Evolutionary conservation across 2,888 invertebrate genomes (phyloP), one percentile per base, ranked within the genome.

Genomic region (Liodrosophila aerea): DNA sequence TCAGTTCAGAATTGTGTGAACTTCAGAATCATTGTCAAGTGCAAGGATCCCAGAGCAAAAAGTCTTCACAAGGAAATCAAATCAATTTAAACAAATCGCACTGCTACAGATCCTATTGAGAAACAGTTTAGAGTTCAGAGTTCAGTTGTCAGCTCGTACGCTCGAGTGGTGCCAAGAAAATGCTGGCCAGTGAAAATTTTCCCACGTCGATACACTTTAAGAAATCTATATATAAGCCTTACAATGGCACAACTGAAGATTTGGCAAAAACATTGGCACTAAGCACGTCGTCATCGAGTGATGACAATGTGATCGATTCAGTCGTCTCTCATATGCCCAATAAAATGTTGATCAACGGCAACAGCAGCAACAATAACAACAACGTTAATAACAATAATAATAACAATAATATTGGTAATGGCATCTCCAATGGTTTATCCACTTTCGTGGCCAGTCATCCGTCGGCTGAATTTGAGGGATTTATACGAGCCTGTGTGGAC

Each of bases 401-500:
- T 13, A 61, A 54, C 31, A 64, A 41, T 11, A 59, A 56, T 39
- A 72, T 49, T 37, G 45, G 13, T 11, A 70, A 63, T 53, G 65
- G 62, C 1, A 12, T 75, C 5, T 52, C 70, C 54, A 70, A 63
- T 53, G 65, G 62, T 1, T 15, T 75, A 7, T 52, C 70, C 54
- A 66, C 46, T 30, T 70, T 87, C 33, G 70, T 87, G 50, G 92
- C 92, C 84, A 94, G 94, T 86, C 90, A 94, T 54, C 93, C 95
- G 1, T 91, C 92, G 31, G 90, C 92, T 12, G 91, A 76, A 11
- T 74, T 95, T 87, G 95, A 95, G 87, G 92, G 92, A 41, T 95
- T 96, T 86, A 91, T 96, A 36, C 91, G 93, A 46, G 92, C 93
- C 64, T 93, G 94, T 58, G 91, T 94, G 43, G 94, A 95, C 57